A percentile compares a stretch with the other conserved stretches of the same genome.
phyloP scores from a whole-genome alignment of 2,113 vertebrate genomes.

The Rhadina sibilatrix region DNA sequence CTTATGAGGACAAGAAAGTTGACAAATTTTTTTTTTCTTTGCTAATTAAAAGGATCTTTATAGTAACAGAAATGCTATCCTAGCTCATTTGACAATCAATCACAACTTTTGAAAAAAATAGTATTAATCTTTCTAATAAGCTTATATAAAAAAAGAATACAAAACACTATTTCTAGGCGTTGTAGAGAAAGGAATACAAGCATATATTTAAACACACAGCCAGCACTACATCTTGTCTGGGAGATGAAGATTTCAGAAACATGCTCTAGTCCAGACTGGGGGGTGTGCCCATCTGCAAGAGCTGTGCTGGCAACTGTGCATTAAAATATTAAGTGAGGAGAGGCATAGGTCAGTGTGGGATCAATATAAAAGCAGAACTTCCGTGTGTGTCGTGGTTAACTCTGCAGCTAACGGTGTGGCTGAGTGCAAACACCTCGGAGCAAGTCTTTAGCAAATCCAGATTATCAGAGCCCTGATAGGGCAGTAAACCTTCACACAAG shows the following conservation, averaged over 20 bases:
- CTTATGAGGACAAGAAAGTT: background rate
- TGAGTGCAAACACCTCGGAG: background rate
- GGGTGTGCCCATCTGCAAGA: background rate
- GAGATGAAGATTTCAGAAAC: background rate
- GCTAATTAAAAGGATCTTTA: background rate
- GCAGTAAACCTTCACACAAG: background rate
- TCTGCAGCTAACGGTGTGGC: background rate
- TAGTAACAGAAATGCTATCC: background rate
- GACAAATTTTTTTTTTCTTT: background rate
- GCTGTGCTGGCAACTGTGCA: background rate
- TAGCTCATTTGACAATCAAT: conserved; percentile 51
- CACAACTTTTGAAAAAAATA: background rate
- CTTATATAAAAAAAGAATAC: background rate
- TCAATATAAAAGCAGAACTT: background rate
- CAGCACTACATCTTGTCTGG: background rate
- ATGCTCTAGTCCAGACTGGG: background rate
- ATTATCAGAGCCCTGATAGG: background rate
- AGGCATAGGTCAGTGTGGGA: conserved; percentile 9
- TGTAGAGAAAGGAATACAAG: background rate
- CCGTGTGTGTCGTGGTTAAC: background rate
- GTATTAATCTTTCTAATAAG: conserved; percentile 5
- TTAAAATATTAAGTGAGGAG: background rate
- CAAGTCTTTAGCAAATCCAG: background rate
- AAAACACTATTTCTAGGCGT: background rate
- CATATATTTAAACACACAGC: background rate